Evolutionary conservation across 2,797 vertebrate species (phyloP), one percentile per base, ranked within the genome.

Genomic region (Sebastes diploproa): DNA sequence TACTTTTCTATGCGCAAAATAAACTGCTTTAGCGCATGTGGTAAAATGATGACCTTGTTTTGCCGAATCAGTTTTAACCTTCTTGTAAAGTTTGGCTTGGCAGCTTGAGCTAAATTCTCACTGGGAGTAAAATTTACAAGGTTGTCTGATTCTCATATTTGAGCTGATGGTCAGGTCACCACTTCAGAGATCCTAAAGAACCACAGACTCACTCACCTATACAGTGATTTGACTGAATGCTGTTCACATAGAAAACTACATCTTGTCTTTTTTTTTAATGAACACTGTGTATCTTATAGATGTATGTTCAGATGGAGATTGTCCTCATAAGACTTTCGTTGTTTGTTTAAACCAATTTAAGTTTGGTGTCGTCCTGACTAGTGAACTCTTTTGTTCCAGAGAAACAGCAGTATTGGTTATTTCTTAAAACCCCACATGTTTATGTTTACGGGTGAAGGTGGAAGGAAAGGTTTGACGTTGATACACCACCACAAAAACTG

Each of bases 31-130:
- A 81, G 36, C 29, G 10, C 8, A 18, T 20, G 52, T 70, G 42
- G 59, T 62, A 50, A 78, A 80, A 80, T 30, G 36, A 72, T 67
- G 69, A 82, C 72, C 81, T 82, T 83, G 76, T 80, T 78, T 77
- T 5, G 8, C 12, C 75, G 64, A 74, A 81, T 73, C 52, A 7
- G 58, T 38, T 79, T 63, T 25, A 34, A 77, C n/a, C 36, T 64
- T 69, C 38, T 22, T 46, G 67, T 69, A 46, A 58, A 25, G n/a
- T 5, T 32, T 38, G 59, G 14, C 34, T 69, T 13, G 68, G 55
- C 66, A 75, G 59, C 16, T 73, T n/a, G 4, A 80, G 25, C 61
- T 66, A 72, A 75, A 71, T 66, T 64, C 23, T 61, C 55, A 85
- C 25, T 20, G 54, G 6, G 59, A 86, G 64, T 36, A 55, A 75